Conservation (phyloP, 2,113 vertebrate species). For the Hydropotes inermis region DNA sequence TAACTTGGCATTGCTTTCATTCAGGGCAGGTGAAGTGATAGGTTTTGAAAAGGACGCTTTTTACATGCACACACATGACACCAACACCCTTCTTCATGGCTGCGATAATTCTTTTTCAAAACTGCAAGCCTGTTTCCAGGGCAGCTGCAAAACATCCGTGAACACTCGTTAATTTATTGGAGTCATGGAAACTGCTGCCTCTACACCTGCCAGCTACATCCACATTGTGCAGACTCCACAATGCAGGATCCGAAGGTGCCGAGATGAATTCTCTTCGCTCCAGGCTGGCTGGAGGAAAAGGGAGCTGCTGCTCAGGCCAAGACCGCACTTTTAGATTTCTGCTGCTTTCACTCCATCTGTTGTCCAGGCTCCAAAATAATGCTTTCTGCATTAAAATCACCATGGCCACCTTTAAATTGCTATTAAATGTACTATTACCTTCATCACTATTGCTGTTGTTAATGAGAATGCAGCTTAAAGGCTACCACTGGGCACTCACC, state of each 20-base stretch:
- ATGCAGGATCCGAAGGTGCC: neutral
- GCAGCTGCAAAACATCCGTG: conserved; percentile 38
- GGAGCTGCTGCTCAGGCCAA: neutral
- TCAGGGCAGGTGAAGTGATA: neutral
- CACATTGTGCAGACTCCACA: neutral
- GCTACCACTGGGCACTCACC: neutral
- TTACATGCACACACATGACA: neutral
- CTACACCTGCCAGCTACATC: conserved; percentile 27
- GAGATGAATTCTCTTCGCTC: neutral
- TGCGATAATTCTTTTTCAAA: conserved; percentile 17
- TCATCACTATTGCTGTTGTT: neutral
- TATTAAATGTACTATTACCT: neutral
- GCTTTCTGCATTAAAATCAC: neutral
- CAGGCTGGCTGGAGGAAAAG: neutral
- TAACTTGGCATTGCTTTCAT: neutral
- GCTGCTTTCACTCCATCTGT: neutral
- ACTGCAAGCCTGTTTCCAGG: conserved; percentile 46
- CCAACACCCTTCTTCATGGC: neutral
- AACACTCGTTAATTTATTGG: conserved; percentile 35
- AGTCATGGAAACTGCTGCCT: conserved; percentile 28
- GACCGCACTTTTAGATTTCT: neutral
- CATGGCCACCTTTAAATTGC: neutral
- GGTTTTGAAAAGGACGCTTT: neutral
- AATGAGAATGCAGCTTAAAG: neutral
- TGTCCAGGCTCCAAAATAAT: neutral